phyloP scores from a whole-genome alignment of 2,113 vertebrate genomes.

The Suncus etruscus region DNA sequence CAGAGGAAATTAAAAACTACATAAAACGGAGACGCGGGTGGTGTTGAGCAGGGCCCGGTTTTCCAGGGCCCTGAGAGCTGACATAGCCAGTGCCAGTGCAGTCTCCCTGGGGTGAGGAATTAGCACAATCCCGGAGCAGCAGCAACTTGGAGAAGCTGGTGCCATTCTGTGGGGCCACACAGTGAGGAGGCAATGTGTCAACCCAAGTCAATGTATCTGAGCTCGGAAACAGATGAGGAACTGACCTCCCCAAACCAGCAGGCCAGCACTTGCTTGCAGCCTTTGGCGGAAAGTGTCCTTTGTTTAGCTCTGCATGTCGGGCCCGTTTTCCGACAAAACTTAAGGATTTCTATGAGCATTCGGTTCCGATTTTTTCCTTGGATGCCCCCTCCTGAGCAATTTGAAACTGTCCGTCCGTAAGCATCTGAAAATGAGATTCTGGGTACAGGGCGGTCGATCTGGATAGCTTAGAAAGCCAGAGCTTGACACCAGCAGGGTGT shows the following conservation, averaged over 20 bases:
- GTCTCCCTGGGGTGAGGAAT: conserved; percentile 87
- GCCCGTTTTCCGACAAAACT: conserved; percentile 53
- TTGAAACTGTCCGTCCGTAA: conserved; percentile 68
- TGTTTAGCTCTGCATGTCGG: too few species aligned
- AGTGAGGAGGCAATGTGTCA: conserved; percentile 56
- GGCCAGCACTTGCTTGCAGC: too few species aligned
- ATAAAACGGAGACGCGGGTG: conserved; percentile 92
- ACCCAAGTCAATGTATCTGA: neutral
- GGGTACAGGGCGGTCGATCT: conserved; percentile 73
- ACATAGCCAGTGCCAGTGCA: conserved; percentile 82
- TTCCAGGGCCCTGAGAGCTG: conserved; percentile 88
- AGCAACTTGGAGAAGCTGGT: conserved; percentile 72
- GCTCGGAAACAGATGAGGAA: too few species aligned
- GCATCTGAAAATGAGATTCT: conserved; percentile 67
- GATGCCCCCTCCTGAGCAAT: conserved; percentile 75
- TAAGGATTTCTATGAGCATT: conserved; percentile 70
- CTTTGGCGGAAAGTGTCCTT: too few species aligned
- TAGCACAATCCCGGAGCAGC: conserved; percentile 89
- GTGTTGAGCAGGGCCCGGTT: conserved; percentile 91
- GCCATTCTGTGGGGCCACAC: conserved; percentile 82
- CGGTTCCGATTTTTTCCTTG: conserved; percentile 71
- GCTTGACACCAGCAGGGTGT: conserved; percentile 76
- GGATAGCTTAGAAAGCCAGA: conserved; percentile 73
- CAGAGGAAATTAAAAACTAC: conserved; percentile 97
- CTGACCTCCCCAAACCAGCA: too few species aligned